These are phyloP conservation scores for Ichneumon xanthorius DNA, from an alignment of 2,888 invertebrate species.

Conservation along the genomic window DNA sequence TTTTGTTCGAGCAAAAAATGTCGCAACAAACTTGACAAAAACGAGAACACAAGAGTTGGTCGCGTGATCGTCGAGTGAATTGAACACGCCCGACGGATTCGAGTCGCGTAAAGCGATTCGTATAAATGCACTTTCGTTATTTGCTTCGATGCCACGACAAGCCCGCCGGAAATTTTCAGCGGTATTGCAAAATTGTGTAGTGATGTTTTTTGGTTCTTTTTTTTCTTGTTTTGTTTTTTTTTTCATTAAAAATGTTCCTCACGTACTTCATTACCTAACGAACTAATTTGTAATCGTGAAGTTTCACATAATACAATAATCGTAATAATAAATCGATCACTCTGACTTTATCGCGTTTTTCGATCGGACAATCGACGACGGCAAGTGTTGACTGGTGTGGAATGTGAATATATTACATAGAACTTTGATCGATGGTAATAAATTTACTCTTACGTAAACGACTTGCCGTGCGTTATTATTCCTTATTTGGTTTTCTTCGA, in stretches of 20 bases:
- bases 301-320: slow-evolving; percentile 66
- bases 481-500: slow-evolving; percentile 84
- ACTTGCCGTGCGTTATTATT: slow-evolving; percentile 71
- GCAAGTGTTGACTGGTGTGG: slow-evolving; percentile 75
- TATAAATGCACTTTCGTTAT: slow-evolving; percentile 31
- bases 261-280: slow-evolving; percentile 66
- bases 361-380: slow-evolving; percentile 63
- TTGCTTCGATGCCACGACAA: slow-evolving; percentile 26
- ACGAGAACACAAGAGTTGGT: slow-evolving; percentile 55
- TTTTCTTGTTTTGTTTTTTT: neutral
- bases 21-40: slow-evolving; percentile 11
- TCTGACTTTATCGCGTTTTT: slow-evolving; percentile 62
- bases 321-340: slow-evolving; percentile 72
- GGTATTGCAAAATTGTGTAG: neutral
- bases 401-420: slow-evolving; percentile 79
- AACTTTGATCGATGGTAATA: slow-evolving; percentile 72
- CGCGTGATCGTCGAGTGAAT: slow-evolving; percentile 26
- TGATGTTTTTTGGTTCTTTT: neutral
- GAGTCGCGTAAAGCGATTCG: slow-evolving; percentile 14
- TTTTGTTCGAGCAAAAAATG: slow-evolving; percentile 2
- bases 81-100: slow-evolving; percentile 16
- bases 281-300: slow-evolving; percentile 73
- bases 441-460: slow-evolving; percentile 62
- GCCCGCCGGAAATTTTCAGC: slow-evolving; percentile 7
- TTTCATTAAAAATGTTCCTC: slow-evolving; percentile 61